Evolutionary conservation across 2,888 invertebrate species (phyloP).

Genomic region (Pyrrhia umbra): DNA sequence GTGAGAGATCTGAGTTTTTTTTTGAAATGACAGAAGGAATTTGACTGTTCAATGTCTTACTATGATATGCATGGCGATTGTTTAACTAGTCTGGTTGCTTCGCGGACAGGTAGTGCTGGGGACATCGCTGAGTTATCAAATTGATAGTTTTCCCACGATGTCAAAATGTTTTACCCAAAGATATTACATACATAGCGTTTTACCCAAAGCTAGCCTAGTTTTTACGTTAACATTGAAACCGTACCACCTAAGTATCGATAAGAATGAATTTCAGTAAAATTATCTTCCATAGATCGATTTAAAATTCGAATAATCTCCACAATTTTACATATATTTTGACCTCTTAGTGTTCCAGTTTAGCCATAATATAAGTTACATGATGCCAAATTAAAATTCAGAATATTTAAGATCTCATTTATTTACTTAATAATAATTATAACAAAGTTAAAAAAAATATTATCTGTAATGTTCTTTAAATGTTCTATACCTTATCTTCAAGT

Average conservation of each 20-base stretch:
- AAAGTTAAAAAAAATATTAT: too few species aligned
- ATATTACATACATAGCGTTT: too few species aligned
- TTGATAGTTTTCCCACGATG: too few species aligned
- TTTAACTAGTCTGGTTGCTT: neutral
- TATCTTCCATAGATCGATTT: neutral
- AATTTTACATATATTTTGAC: neutral
- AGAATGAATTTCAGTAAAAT: too few species aligned
- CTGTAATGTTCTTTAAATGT: neutral
- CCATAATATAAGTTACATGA: conserved; percentile 17
- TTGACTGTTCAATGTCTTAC: neutral
- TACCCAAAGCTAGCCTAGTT: too few species aligned
- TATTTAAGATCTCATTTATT: neutral
- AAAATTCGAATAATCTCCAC: neutral
- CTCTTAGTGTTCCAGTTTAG: neutral
- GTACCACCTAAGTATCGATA: too few species aligned
- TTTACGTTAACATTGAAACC: too few species aligned
- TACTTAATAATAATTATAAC: neutral
- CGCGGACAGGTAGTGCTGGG: neutral
- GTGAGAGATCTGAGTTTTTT: too few species aligned
- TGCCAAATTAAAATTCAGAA: conserved; percentile 28
- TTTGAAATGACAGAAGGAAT: too few species aligned
- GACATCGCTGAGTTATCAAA: too few species aligned
- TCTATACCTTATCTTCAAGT: conserved; percentile 5
- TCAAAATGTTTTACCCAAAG: too few species aligned
- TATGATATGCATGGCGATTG: neutral